A percentile compares a stretch with the other conserved stretches of the same genome.
These are phyloP conservation scores for Coelopa frigida DNA, from an alignment of 1,140 invertebrate genomes.

Conservation along the genomic window DNA sequence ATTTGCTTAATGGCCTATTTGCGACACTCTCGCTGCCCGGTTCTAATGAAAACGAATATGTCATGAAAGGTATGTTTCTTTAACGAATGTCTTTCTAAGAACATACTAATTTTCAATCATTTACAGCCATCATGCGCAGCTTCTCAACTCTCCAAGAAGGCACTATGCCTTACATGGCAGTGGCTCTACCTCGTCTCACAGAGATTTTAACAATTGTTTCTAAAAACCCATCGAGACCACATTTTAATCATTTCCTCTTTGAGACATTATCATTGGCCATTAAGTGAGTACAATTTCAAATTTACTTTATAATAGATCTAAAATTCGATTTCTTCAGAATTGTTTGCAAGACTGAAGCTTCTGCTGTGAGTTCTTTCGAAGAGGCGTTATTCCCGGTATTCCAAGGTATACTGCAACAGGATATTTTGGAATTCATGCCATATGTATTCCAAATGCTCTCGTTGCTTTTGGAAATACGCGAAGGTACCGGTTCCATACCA, in stretches of 20 bases:
- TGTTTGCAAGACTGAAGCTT: conserved; percentile 72
- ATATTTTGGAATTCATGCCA: conserved; percentile 94
- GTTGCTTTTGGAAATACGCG: conserved; percentile 78
- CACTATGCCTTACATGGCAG: conserved; percentile 71
- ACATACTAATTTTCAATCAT: conserved; percentile 25
- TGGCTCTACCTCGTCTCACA: conserved; percentile 76
- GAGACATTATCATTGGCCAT: conserved; percentile 86
- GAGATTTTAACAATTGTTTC: conserved; percentile 76
- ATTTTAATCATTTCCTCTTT: conserved; percentile 97
- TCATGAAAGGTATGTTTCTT: conserved; percentile 75
- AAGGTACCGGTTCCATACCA: conserved; percentile 51
- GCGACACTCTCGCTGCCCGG: conserved; percentile 59
- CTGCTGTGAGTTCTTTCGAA: conserved; percentile 83
- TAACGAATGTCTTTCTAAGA: neutral
- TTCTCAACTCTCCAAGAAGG: conserved; percentile 74
- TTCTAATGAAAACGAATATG: conserved; percentile 91
- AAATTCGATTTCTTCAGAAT: conserved; percentile 46
- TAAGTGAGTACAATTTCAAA: conserved; percentile 51
- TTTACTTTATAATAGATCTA: conserved; percentile 31
- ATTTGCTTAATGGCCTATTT: conserved; percentile 71
- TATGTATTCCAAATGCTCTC: conserved; percentile 97
- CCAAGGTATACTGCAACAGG: conserved; percentile 85
- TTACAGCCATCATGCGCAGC: conserved; percentile 75
- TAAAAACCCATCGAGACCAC: conserved; percentile 91
- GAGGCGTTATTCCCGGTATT: conserved; percentile 87